Evolutionary conservation across 1,140 invertebrate species (phyloP), one percentile per base, ranked within the genome.

Genomic region (Chymomyza costata): DNA sequence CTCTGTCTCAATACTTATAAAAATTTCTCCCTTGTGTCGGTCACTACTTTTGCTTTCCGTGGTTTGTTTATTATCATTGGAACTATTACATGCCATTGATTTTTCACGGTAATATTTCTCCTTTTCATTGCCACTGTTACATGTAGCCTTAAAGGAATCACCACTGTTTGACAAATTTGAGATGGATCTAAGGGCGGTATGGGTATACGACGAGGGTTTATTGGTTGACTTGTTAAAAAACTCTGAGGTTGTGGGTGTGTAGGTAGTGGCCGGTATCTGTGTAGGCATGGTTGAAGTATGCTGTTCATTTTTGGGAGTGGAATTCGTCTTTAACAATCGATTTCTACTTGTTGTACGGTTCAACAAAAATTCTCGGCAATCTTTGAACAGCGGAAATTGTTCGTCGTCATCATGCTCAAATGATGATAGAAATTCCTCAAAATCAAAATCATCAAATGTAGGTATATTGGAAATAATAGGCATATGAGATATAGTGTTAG

Each of bases 351-450:
- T 71, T 41, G 81, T 63, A 44, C 83, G 81, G 83, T 83, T 84
- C 65, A 81, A 28, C 3, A 85, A 53, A 60, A 86, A 82, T 38
- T 85, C 81, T 40, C 83, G 80, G 59, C 84, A 86, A 64, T 85
- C 78, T 39, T 85, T 85, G 47, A 85, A 85, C 28, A 85, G 55
- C 17, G 85, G 78, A 70, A 82, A 85, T 65, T 83, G 66, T 46
- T 84, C 81, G 16, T 80, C 85, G 47, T 87, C 87, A 55, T 88
- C 86, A 41, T 85, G 78, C 40, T 88, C 87, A 62, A 88, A 88
- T 50, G 87, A 86, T 40, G 85, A 86, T 38, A 87, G 86, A 49
- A 89, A 74, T 61, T 89, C 87, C 61, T 89, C 88, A 56, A 89
- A 88, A 50, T 86, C 83, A 58, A 85, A 85, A 46, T 86, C 83